These are phyloP conservation scores for Rutilus rutilus DNA, from an alignment of 2,113 vertebrate genomes.

Conservation along the genomic window DNA sequence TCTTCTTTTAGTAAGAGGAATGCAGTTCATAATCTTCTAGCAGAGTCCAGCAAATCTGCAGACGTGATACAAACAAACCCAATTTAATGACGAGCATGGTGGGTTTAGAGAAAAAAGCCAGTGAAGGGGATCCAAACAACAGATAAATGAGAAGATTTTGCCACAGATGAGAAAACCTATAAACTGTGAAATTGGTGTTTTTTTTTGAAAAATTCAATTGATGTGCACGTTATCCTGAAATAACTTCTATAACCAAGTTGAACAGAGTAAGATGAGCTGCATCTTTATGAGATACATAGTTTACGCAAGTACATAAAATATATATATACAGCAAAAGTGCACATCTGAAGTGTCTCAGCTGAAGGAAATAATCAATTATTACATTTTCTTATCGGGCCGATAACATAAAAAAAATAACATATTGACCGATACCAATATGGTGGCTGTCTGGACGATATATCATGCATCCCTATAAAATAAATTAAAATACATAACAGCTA, in stretches of 20 bases:
- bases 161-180: background rate
- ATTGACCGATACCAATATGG: too few relatives aligned
- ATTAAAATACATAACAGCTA: background rate
- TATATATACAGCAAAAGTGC: too few relatives aligned
- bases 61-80: slow-evolving; percentile 10
- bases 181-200: slow-evolving; percentile 3
- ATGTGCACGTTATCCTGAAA: background rate
- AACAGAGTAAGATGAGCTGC: background rate
- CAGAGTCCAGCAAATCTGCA: slow-evolving; percentile 22
- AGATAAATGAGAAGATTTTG: background rate
- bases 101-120: slow-evolving; percentile 6
- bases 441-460: too few relatives aligned
- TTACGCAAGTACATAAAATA: too few relatives aligned
- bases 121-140: background rate
- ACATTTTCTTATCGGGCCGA: too few relatives aligned
- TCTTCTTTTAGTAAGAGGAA: background rate
- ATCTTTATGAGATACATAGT: too few relatives aligned
- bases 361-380: too few relatives aligned
- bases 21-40: background rate
- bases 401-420: too few relatives aligned
- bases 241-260: background rate
- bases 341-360: too few relatives aligned
- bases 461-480: too few relatives aligned
- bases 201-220: background rate
- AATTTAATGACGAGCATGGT: background rate